Base-by-base conservation (phyloP, 2,113 vertebrate species). In the Microtus oregoni region DNA sequence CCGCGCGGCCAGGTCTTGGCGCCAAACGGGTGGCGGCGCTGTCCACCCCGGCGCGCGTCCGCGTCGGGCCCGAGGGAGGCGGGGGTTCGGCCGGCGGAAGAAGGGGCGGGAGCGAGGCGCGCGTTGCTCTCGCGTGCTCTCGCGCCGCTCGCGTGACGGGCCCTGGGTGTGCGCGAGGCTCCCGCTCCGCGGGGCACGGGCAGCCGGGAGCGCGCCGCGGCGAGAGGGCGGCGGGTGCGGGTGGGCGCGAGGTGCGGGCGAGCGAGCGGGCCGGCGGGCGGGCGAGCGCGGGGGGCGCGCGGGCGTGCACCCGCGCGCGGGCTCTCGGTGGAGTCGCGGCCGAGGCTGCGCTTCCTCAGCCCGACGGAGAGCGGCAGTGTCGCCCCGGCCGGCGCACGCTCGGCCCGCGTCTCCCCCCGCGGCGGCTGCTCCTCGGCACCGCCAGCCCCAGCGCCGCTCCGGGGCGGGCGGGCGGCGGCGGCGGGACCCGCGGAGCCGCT, bases 1-100 rank as follows among this genome's bases (percentile, higher is more conserved):
- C 63, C 38, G 70, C 63, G 88, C 91, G 0, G 82, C 96, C 97
- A 97, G 96, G 95, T 97, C 98, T 95, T 82, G 91, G 83, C 97
- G 92, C 96, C 98, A 98, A 98, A 98, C 98, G 93, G 78, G 94
- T 92, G 97, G 98, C 96, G 99, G 98, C 98, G 98, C 98, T 98
- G 95, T 97, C 75, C 76, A 86, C 52, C 65, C 61, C n/a, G 61
- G 72, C 96, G 94, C 70, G 73, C 79, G 68, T 91, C 89, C 85
- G 94, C 89, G 67, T 13, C 30, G 79, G 93, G 95, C 94, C 93
- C 86, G 77, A 86, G 97, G 93, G 94, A 96, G 97, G 95, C 91
- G 97, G 96, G 73, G 94, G 97, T 92, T 7, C 76, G 94, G 90
- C 94, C n/a, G 89, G 95, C 89, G 72, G 90, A 97, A 96, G 97